A percentile compares a stretch with the other conserved stretches of the same genome.
These are phyloP conservation scores for Drosophila kohkoa DNA, from an alignment of 1,140 invertebrate genomes.

Conservation along the genomic window DNA sequence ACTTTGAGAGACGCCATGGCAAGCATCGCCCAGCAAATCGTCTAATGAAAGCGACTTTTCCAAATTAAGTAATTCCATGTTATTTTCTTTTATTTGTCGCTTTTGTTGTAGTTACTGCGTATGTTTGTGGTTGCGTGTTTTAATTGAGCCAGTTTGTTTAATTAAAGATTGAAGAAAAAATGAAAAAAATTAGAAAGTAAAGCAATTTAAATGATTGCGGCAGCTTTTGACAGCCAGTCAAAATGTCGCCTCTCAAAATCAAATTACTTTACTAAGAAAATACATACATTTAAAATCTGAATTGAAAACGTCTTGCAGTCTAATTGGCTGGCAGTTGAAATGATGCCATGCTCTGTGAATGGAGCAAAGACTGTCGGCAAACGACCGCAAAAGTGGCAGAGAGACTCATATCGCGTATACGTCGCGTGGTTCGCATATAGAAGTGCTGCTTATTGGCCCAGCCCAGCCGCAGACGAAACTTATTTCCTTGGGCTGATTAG, in stretches of 20 bases:
- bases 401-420: constrained; percentile 24
- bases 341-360: not conserved
- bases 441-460: constrained; percentile 30
- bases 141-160: constrained; percentile 67
- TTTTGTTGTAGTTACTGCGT: constrained; percentile 21
- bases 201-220: constrained; percentile 47
- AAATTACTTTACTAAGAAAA: constrained; percentile 3
- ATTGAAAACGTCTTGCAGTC: not conserved
- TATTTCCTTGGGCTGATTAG: constrained; percentile 37
- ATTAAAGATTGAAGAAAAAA: constrained; percentile 58
- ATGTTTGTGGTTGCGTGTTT: constrained; percentile 23
- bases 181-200: constrained; percentile 59
- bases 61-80: constrained; percentile 67
- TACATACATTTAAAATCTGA: not conserved
- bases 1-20: constrained; percentile 58
- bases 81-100: constrained; percentile 21
- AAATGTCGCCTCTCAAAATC: constrained; percentile 7
- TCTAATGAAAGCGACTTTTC: constrained; percentile 64
- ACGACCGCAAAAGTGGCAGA: constrained; percentile 2
- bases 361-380: not conserved
- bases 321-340: constrained; percentile 11
- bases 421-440: constrained; percentile 29
- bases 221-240: constrained; percentile 14
- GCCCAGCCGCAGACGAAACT: constrained; percentile 8
- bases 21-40: constrained; percentile 58